These are phyloP conservation scores for Sesamia nonagrioides DNA, from an alignment of 1,140 invertebrate genomes.

Conservation along the genomic window DNA sequence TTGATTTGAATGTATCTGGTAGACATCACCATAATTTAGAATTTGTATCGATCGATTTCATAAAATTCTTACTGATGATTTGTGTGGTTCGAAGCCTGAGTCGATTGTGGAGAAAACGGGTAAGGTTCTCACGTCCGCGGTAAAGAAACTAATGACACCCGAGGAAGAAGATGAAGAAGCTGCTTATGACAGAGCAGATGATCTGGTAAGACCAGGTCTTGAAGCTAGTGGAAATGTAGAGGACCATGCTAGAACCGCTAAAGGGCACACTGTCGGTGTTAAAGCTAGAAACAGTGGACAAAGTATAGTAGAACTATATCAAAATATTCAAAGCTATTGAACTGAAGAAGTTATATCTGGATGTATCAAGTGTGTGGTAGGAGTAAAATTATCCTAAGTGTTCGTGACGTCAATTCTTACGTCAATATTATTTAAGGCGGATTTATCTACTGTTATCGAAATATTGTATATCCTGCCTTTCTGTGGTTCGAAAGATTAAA, in stretches of 20 bases:
- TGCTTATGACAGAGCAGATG: conserved; percentile 88
- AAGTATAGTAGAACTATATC: not conserved
- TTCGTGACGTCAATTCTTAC: conserved; percentile 22
- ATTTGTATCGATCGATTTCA: not conserved
- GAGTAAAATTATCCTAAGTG: conserved; percentile 11
- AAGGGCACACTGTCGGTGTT: not conserved
- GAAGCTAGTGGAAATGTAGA: conserved; percentile 17
- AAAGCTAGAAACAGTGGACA: not conserved
- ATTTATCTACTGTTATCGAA: conserved; percentile 16
- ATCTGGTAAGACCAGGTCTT: conserved; percentile 86
- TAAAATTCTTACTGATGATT: conserved; percentile 20
- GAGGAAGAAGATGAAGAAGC: conserved; percentile 81
- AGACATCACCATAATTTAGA: not conserved
- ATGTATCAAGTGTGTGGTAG: conserved; percentile 19
- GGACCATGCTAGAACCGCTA: not conserved
- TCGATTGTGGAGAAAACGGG: conserved; percentile 85
- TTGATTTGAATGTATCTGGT: not conserved
- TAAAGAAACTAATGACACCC: conserved; percentile 82
- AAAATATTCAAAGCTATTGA: conserved; percentile 2
- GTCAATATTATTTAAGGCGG: conserved; percentile 25
- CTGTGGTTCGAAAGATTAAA: not conserved
- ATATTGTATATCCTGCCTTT: not conserved
- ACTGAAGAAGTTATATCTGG: conserved; percentile 9
- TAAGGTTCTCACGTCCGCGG: conserved; percentile 81
- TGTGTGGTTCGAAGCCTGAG: conserved; percentile 81